Evolutionary conservation across 2,888 invertebrate genomes (phyloP), one percentile per base, ranked within the genome.

Genomic region (Halictus quadricinctus): DNA sequence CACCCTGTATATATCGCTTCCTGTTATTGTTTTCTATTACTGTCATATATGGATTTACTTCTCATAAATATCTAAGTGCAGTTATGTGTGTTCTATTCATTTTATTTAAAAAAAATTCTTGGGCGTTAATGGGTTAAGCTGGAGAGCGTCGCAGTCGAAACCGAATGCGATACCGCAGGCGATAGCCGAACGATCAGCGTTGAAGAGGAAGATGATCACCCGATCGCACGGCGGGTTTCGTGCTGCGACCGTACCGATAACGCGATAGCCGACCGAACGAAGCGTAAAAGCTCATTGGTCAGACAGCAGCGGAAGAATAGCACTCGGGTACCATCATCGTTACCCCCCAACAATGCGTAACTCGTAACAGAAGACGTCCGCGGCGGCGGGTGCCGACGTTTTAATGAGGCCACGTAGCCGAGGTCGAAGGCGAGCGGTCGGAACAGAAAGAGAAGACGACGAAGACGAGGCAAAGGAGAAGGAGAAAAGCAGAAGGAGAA

Each of bases 321-420:
- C 70, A 73, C 70, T 76, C 79, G 46, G n/a, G 78, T 73, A 79
- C 72, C 72, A 84, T 85, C 80, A 84, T 85, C 80, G 76, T 78
- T 70, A 73, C 50, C n/a, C 29, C 74, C 70, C 80, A 79, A 87
- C 81, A 88, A 85, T 85, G 70, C 81, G 83, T 76, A 54, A 69
- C 82, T 80, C 73, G 64, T 72, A 76, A 43, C 58, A 64, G 41
- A 77, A 81, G 84, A 85, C 82, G 83, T 75, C 81, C 81, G 64
- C 78, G 69, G 54, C 64, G 74, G 73, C 43, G 77, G 83, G 73
- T 73, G 86, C 48, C 86, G 84, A 83, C 77, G 86, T 89, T 89
- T 89, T 89, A 89, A 89, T 88, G 89, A 88, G 88, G 88, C 81
- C 84, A 86, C 79, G 82, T 79, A 70, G 87, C 76, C 81, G 83